Conservation (phyloP, 1,140 invertebrate species). For the Dendroctonus ponderosae region DNA sequence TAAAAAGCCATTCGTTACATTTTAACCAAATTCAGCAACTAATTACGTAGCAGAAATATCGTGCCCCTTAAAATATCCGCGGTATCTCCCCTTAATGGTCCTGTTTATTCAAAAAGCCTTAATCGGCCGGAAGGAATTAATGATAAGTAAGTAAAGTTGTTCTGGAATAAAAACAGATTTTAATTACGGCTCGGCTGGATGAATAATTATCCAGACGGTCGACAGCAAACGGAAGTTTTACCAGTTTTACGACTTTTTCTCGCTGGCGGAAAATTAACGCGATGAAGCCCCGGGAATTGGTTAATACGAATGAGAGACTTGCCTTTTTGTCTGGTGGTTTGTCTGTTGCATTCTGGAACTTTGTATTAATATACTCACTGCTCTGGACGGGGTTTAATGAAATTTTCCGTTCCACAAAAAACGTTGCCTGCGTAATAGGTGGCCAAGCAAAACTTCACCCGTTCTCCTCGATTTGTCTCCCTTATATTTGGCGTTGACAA, state of each 20-base stretch:
- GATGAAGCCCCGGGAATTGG: constrained; percentile 3
- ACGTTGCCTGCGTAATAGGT: too few species aligned
- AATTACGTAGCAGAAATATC: too few species aligned
- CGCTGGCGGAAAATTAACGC: constrained; percentile 12
- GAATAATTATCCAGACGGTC: constrained; percentile 28
- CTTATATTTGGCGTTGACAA: not conserved
- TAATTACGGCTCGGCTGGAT: constrained; percentile 28
- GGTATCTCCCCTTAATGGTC: not conserved
- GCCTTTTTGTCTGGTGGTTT: constrained; percentile 7
- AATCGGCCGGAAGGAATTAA: constrained; percentile 31
- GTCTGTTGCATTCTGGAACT: not conserved
- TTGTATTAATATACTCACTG: too few species aligned
- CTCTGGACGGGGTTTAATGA: too few species aligned
- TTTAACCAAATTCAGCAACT: too few species aligned
- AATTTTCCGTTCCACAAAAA: too few species aligned
- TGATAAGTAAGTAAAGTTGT: constrained; percentile 32
- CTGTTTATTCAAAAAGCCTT: constrained; percentile 21
- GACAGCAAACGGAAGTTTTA: constrained; percentile 29
- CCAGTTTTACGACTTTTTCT: constrained; percentile 25
- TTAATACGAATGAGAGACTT: constrained; percentile 6
- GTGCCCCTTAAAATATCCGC: too few species aligned
- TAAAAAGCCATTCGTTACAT: too few species aligned
- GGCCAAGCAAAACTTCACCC: too few species aligned
- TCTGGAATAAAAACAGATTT: constrained; percentile 32
- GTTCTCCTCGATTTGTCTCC: not conserved